These are phyloP conservation scores for Eulacestoma nigropectus DNA, from an alignment of 2,113 vertebrate species.

Conservation along the genomic window DNA sequence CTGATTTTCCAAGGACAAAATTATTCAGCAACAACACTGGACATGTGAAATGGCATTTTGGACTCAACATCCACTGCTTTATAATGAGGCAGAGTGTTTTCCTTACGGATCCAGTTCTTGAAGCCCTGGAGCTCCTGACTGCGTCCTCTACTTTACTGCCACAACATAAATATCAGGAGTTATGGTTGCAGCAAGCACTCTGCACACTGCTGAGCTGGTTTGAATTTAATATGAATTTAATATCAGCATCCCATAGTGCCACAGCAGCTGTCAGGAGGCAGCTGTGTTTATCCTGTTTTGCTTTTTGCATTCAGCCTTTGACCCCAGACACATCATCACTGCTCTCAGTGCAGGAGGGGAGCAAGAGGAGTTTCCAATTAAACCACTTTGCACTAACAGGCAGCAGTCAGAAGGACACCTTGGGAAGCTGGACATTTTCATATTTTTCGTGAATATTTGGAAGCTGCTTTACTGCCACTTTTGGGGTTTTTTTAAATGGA, in stretches of 20 bases:
- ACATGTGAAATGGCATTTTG: neutral
- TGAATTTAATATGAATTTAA: neutral
- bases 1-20: neutral
- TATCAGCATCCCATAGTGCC: neutral
- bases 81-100: neutral
- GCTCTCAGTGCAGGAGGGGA: neutral
- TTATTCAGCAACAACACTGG: neutral
- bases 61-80: neutral
- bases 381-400: neutral
- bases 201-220: constrained; percentile 1
- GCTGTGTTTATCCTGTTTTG: neutral
- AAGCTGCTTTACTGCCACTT: neutral
- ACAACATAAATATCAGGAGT: neutral
- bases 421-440: neutral
- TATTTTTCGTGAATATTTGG: neutral
- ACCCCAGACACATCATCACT: neutral
- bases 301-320: neutral
- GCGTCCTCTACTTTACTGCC: neutral
- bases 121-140: neutral
- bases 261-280: neutral
- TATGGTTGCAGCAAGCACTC: neutral
- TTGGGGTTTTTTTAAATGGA: neutral
- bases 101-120: neutral
- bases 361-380: neutral
- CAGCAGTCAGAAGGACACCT: neutral